Evolutionary conservation across 1,140 invertebrate genomes (phyloP).

Genomic region (Drosophila parabipectinata): DNA sequence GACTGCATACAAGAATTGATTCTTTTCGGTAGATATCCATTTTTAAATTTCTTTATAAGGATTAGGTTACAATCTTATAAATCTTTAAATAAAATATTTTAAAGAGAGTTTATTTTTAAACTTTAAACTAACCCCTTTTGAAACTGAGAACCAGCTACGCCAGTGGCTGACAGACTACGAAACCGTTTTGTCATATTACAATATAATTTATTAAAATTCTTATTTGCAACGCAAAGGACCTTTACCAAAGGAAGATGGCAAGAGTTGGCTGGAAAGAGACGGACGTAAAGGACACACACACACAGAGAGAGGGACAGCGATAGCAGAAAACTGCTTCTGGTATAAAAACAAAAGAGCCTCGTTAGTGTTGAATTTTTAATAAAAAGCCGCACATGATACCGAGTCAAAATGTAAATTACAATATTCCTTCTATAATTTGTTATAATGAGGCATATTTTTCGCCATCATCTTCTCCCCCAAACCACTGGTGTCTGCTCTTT

Average conservation of each 20-base stretch:
- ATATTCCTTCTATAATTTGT: constrained; percentile 47
- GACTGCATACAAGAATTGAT: constrained; percentile 13
- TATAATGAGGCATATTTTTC: constrained; percentile 21
- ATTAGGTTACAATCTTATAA: neutral
- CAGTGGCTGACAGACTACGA: constrained; percentile 12
- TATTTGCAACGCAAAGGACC: constrained; percentile 56
- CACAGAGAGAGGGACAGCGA: neutral
- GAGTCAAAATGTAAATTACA: constrained; percentile 42
- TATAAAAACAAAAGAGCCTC: constrained; percentile 56
- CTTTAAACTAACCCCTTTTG: too few relatives aligned
- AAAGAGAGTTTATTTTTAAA: neutral
- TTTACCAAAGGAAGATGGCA: constrained; percentile 11
- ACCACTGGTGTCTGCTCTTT: neutral
- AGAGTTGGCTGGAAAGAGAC: constrained; percentile 22
- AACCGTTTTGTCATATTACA: constrained; percentile 66
- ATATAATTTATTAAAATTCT: constrained; percentile 80
- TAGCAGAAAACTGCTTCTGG: constrained; percentile 3
- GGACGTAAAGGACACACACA: neutral
- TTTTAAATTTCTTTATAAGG: neutral
- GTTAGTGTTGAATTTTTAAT: constrained; percentile 71
- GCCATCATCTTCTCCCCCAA: neutral
- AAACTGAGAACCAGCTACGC: constrained; percentile 10
- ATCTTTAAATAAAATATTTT: neutral
- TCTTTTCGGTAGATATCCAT: neutral
- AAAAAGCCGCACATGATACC: constrained; percentile 57